Base-by-base conservation (phyloP, 2,888 invertebrate genomes). In the Limenitis camilla region DNA sequence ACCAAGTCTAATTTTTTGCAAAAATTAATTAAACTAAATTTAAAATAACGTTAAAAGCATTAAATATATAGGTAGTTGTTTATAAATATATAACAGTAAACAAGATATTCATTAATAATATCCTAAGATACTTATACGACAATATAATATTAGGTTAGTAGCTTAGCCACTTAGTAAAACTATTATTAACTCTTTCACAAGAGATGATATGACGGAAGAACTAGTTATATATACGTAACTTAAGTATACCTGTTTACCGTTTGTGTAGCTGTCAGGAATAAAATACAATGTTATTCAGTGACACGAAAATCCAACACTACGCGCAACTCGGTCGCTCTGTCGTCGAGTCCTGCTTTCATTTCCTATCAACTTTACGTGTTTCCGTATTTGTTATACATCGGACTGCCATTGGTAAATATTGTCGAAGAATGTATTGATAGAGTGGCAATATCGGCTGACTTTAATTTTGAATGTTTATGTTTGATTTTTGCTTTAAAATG, bases 331-430 rank as follows among this genome's bases (percentile, higher is more conserved):
- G 63, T 58, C 61, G 52, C 45, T 43, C 38, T 45, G 45, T 38
- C 38, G 45, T 36, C 39, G 51, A 55, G 62, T 55, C 56, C 56
- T 50, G 62, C 62, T 68, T 68, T 68, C 68, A 68, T 61, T 73
- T 72, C 70, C 72, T 45, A 36, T 38, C 45, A 36, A 56, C 40
- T 50, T 45, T 49, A 47, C 42, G 46, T 49, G 48, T 54, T 55
- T 53, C 53, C 51, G 51, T 40, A 50, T 60, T 58, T 60, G 46
- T 58, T 57, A 55, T 58, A 49, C 63, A 65, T 54, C 57, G 49
- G 56, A 61, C 61, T 60, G 64, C 53, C 60, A 39, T 47, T 47
- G 41, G 30, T 27, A 6, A 45, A 29, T 19, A 33, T 29, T 27
- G 11, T 10, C 9, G 30, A 27, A 35, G 30, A 11, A 36, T n/a